Percentiles rank a stretch among this genome's conserved stretches.
Conservation (phyloP, 2,113 vertebrate genomes). For the Lichenostomus cassidix region DNA sequence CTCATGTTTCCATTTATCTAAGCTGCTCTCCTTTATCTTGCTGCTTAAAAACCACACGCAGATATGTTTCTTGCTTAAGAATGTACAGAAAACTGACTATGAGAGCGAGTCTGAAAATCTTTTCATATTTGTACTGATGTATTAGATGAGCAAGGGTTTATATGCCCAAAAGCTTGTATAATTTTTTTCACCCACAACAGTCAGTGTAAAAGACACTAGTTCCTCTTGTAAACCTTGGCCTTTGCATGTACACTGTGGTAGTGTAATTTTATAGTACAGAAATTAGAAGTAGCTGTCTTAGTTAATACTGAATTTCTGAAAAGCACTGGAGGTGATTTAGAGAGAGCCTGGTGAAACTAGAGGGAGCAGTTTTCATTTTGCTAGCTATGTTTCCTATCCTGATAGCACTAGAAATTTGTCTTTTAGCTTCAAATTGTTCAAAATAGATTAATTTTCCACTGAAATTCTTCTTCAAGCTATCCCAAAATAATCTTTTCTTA, state of each 20-base stretch:
- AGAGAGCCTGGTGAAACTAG: neutral
- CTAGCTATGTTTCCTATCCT: neutral
- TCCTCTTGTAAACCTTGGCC: neutral
- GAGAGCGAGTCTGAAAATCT: neutral
- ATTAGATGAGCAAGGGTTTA: neutral
- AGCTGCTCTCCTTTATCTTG: neutral
- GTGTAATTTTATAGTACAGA: neutral
- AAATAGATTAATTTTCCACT: neutral
- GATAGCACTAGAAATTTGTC: neutral
- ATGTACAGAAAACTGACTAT: neutral
- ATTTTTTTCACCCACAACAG: neutral
- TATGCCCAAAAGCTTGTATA: neutral
- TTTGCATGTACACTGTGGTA: neutral
- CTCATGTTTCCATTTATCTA: slow-evolving; percentile 21
- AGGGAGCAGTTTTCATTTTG: neutral
- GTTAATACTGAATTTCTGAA: neutral
- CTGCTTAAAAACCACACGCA: neutral
- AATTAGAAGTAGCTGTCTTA: neutral
- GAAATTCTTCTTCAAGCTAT: neutral
- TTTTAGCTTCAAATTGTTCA: neutral
- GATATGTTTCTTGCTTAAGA: neutral
- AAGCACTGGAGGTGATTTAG: neutral
- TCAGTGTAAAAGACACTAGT: neutral
- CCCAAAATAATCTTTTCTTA: neutral
- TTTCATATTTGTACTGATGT: neutral